Conservation (phyloP, 2,113 vertebrate genomes). For the Leiothrix lutea region DNA sequence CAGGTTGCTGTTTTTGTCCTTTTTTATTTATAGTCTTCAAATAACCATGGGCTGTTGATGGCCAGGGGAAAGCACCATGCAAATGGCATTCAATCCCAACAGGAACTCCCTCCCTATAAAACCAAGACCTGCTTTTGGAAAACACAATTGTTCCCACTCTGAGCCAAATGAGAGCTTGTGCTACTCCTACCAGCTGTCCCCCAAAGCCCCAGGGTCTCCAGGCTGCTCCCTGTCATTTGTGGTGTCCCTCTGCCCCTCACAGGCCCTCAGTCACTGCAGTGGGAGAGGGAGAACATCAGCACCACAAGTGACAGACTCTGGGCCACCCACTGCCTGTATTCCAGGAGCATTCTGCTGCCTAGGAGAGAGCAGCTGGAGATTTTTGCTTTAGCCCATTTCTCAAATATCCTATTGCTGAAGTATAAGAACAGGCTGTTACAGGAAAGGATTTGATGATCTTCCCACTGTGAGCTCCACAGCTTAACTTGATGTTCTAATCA, state of each 20-base stretch:
- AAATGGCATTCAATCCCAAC: slow-evolving; percentile 5
- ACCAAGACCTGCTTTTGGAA: slow-evolving; percentile 5
- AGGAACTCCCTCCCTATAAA: neutral
- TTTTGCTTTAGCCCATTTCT: slow-evolving; percentile 4
- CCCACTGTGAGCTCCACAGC: neutral
- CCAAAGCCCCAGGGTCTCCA: neutral
- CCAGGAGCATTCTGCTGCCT: neutral
- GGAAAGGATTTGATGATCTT: neutral
- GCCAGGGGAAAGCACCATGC: neutral
- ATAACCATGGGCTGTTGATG: neutral
- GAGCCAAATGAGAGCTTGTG: slow-evolving; percentile 32
- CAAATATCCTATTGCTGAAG: slow-evolving; percentile 13
- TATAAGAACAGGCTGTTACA: neutral
- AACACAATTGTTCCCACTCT: neutral
- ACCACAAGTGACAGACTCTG: neutral
- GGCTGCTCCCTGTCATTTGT: neutral
- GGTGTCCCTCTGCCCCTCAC: neutral
- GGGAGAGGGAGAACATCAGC: slow-evolving; percentile 2
- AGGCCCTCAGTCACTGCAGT: neutral
- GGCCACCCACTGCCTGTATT: slow-evolving; percentile 35
- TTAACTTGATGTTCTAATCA: neutral
- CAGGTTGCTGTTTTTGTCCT: slow-evolving; percentile 39
- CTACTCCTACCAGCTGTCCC: neutral
- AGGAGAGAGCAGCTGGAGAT: slow-evolving; percentile 39
- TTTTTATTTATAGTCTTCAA: slow-evolving; percentile 49